Evolutionary conservation across 35 echinoderm and acorn worm genomes (phyloP).

Genomic region (Apostichopus californicus): DNA sequence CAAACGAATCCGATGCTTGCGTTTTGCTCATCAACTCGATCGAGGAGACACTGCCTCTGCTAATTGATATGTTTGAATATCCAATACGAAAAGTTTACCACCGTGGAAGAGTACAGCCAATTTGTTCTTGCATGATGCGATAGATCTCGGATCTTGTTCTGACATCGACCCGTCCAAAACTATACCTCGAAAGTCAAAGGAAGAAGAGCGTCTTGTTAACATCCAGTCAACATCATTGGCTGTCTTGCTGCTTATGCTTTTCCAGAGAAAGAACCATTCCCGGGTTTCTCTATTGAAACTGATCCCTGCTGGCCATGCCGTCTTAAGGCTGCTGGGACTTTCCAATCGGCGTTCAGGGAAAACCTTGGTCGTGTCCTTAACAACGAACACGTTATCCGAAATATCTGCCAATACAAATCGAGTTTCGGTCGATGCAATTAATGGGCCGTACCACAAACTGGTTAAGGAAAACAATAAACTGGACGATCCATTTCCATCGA

Average conservation of each 20-base stretch:
- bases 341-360: conserved; percentile 12
- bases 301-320: conserved; percentile 33
- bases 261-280: conserved; percentile 39
- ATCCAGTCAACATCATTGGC: conserved; percentile 13
- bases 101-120: conserved; percentile 35
- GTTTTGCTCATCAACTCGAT: not conserved
- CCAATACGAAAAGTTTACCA: not conserved
- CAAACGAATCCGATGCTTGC: too few species aligned
- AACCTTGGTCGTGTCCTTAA: conserved; percentile 32
- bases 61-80: conserved; percentile 6
- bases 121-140: not conserved
- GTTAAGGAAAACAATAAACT: not conserved
- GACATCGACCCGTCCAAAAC: conserved; percentile 16
- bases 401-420: conserved; percentile 36
- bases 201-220: not conserved
- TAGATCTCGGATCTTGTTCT: conserved; percentile 13
- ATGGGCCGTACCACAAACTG: conserved; percentile 38
- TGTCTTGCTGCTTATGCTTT: conserved; percentile 18
- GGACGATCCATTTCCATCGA: not conserved
- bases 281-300: not conserved
- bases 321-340: not conserved
- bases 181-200: conserved; percentile 29
- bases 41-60: not conserved
- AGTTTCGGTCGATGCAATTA: not conserved
- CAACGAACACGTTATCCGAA: conserved; percentile 7